Evolutionary conservation across 2,797 vertebrate genomes (phyloP).

Genomic region (Pelobates cultripes): DNA sequence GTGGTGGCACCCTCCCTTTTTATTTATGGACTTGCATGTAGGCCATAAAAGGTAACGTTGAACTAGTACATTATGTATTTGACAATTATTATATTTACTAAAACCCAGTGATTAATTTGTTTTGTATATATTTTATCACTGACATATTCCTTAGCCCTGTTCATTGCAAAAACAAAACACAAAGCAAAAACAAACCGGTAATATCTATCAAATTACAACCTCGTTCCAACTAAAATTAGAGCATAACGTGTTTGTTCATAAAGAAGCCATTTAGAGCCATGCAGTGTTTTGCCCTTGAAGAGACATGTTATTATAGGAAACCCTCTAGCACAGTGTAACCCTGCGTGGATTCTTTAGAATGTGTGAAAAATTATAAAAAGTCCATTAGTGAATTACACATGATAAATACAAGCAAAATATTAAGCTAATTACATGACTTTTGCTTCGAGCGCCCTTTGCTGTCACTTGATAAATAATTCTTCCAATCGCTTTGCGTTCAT

Average conservation of each 20-base stretch:
- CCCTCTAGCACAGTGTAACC: slow-evolving; percentile 19
- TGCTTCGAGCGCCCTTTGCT: slow-evolving; percentile 15
- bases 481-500: not conserved
- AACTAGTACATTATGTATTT: too few relatives aligned
- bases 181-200: too few relatives aligned
- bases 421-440: slow-evolving; percentile 37
- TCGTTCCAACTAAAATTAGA: too few relatives aligned
- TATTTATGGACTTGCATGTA: too few relatives aligned
- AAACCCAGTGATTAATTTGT: too few relatives aligned
- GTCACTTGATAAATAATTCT: slow-evolving; percentile 39
- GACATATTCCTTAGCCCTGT: too few relatives aligned
- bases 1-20: too few relatives aligned
- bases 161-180: too few relatives aligned
- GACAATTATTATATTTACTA: too few relatives aligned
- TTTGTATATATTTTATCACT: too few relatives aligned
- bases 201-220: too few relatives aligned
- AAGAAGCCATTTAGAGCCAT: not conserved
- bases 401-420: slow-evolving; percentile 38
- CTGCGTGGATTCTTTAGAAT: slow-evolving; percentile 10
- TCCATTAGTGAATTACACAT: slow-evolving; percentile 26
- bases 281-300: slow-evolving; percentile 26
- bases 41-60: too few relatives aligned
- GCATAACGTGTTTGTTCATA: not conserved
- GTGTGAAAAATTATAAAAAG: slow-evolving; percentile 25
- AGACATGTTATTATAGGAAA: slow-evolving; percentile 17